phyloP scores from a whole-genome alignment of 2,113 vertebrate genomes.

The Camelus bactrianus region DNA sequence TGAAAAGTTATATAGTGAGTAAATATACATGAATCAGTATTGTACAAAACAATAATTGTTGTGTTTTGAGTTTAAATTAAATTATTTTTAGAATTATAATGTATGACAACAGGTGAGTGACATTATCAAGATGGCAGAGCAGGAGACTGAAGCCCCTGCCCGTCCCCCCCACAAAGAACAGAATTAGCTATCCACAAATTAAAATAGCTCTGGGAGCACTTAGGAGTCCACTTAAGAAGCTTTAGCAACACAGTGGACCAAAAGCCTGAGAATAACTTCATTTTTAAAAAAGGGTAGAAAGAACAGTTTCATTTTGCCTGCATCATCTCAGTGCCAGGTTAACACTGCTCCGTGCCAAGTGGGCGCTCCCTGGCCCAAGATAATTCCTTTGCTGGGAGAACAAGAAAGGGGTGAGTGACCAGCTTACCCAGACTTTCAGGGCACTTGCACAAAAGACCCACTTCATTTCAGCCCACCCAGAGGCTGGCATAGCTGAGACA shows the following conservation, averaged over 20 bases:
- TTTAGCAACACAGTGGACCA: background rate
- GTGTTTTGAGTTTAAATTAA: background rate
- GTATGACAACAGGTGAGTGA: background rate
- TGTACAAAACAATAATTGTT: background rate
- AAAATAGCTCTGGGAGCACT: background rate
- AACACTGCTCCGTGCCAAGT: background rate
- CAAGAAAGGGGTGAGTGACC: background rate
- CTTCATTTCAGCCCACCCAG: background rate
- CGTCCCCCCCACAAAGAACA: background rate
- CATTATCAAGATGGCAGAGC: background rate
- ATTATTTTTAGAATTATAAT: constrained; percentile 16
- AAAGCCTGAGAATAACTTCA: background rate
- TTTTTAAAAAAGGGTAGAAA: background rate
- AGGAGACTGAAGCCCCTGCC: background rate
- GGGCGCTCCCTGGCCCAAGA: background rate
- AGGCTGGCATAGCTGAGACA: background rate
- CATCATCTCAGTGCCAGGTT: background rate
- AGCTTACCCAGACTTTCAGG: background rate
- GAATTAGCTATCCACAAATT: background rate
- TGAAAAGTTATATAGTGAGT: background rate
- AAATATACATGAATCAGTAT: constrained; percentile 47
- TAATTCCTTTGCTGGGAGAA: background rate
- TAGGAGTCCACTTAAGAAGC: background rate
- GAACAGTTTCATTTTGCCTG: background rate
- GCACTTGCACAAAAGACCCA: background rate